A percentile compares a stretch with the other conserved stretches of the same genome.
Evolutionary conservation across 2,888 invertebrate species (phyloP).

Genomic region (Silvanus unidentatus): DNA sequence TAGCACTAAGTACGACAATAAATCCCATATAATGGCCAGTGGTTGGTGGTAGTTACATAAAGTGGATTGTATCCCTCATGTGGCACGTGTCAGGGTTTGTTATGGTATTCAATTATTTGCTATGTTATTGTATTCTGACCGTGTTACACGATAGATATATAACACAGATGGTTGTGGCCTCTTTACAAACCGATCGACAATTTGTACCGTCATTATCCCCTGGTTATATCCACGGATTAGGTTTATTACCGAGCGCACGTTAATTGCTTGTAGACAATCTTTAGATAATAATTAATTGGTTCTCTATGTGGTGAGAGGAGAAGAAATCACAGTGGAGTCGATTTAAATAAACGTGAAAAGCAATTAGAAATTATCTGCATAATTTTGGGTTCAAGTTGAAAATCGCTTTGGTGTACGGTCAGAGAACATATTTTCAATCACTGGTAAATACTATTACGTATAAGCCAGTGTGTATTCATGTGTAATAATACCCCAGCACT

Average conservation of each 20-base stretch:
- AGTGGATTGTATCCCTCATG: constrained; percentile 31
- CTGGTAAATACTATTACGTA: constrained; percentile 44
- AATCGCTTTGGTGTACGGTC: constrained; percentile 33
- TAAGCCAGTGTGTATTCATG: constrained; percentile 44
- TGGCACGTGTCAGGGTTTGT: constrained; percentile 31
- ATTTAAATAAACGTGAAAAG: too few relatives aligned
- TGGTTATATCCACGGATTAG: not conserved
- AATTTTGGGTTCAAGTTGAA: too few relatives aligned
- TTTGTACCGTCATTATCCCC: not conserved
- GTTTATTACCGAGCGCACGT: not conserved
- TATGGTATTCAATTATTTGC: constrained; percentile 30
- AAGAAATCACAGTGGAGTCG: too few relatives aligned
- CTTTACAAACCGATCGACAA: constrained; percentile 1
- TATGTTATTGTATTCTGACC: constrained; percentile 24
- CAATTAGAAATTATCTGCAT: too few relatives aligned
- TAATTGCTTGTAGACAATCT: too few relatives aligned
- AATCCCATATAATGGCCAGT: constrained; percentile 28
- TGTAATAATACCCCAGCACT: constrained; percentile 42
- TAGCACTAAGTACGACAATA: constrained; percentile 31
- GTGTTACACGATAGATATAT: constrained; percentile 19
- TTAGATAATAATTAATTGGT: too few relatives aligned
- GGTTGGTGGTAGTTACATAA: constrained; percentile 32
- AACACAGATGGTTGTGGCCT: constrained; percentile 25
- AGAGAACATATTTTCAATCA: constrained; percentile 45
- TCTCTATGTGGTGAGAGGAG: too few relatives aligned